Evolutionary conservation across 2,888 invertebrate species (phyloP), one percentile per base, ranked within the genome.

Genomic region (Rugalucina vietnamica): DNA sequence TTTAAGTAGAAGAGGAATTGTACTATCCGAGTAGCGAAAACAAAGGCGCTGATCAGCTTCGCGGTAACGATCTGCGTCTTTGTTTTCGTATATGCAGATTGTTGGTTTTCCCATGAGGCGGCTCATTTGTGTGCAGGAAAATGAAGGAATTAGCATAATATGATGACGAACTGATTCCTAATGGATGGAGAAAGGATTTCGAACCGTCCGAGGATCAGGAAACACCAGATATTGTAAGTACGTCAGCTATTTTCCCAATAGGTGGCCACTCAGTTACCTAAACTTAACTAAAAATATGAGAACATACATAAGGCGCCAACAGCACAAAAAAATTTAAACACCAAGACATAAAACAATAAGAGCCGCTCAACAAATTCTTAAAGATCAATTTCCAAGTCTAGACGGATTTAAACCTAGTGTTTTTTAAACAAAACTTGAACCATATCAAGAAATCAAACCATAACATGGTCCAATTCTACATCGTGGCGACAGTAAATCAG

Each of bases 361-460:
- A 75, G 75, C 29, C 71, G 76, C 57, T 43, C 60, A 32, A 27
- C 37, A 36, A 72, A 76, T 24, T n/a, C 27, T 39, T 69, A 69
- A 69, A 69, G 5, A 10, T 5, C 69, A 69, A 21, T 69, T 69
- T 69, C 76, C 3, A 37, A 49, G 21, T 43, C 70, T 24, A 69
- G 60, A 76, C 10, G 60, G 81, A 34, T 37, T 65, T 36, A n/a
- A 24, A n/a, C 24, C 65, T n/a, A 36, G 32, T 18, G 32, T 49
- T 21, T 49, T 39, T 36, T 65, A 77, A 65, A 50, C 34, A 36
- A 77, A 39, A 43, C 8, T 10, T 65, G 43, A 39, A 43, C 39
- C n/a, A 24, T 50, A 21, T 77, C 70, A 49, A 70, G 70, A 43
- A 70, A 43, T 21, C 43, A 36, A 65, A 49, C 32, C 37, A 2